Conservation (phyloP, 2,797 vertebrate genomes). For the Ataeniobius toweri region DNA sequence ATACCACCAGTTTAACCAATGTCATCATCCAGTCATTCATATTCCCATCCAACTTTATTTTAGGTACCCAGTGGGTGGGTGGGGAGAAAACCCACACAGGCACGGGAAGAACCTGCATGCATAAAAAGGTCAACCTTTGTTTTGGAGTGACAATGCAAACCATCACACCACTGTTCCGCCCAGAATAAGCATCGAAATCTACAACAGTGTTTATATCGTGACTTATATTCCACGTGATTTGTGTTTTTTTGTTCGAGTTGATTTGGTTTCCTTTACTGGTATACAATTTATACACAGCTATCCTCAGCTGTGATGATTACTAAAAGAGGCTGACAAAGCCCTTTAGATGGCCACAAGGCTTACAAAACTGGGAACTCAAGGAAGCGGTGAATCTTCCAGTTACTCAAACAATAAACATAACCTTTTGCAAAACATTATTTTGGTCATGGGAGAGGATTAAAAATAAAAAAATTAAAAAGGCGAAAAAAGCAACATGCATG, state of each 20-base stretch:
- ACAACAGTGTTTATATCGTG: neutral
- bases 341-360: slow-evolving; percentile 23
- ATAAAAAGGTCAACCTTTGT: neutral
- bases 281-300: slow-evolving; percentile 2
- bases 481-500: slow-evolving; percentile 24
- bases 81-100: neutral
- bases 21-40: neutral
- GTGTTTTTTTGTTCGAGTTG: neutral
- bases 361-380: slow-evolving; percentile 26
- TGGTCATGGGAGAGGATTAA: slow-evolving; percentile 42
- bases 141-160: slow-evolving; percentile 3
- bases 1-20: neutral
- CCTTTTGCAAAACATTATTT: slow-evolving; percentile 32
- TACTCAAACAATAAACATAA: slow-evolving; percentile 61
- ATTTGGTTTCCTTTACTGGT: slow-evolving; percentile 4
- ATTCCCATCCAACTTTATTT: neutral
- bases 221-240: neutral
- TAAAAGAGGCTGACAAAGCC: slow-evolving; percentile 48
- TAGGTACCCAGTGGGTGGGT: neutral
- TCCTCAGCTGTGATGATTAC: slow-evolving; percentile 29
- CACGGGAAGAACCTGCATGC: neutral
- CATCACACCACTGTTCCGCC: neutral
- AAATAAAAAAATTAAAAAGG: slow-evolving; percentile 19
- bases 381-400: slow-evolving; percentile 48
- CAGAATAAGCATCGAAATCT: neutral